Evolutionary conservation across 2,113 vertebrate genomes (phyloP).

Genomic region (Gasterosteus nipponicus): DNA sequence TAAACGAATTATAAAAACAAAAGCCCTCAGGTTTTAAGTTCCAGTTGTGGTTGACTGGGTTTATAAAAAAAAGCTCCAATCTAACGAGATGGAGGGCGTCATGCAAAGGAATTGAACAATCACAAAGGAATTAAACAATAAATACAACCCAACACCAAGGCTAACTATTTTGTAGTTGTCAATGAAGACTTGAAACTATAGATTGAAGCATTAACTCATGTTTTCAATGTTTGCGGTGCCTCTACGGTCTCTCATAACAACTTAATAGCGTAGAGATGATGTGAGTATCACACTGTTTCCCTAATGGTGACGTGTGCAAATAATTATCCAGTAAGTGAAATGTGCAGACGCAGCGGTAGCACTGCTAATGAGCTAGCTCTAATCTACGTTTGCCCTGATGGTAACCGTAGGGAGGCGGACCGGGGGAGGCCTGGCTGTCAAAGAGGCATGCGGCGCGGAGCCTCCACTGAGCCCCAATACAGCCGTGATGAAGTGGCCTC

Average conservation of each 20-base stretch:
- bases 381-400: constrained; percentile 49
- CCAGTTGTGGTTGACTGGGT: constrained; percentile 55
- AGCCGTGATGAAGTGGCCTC: constrained; percentile 65
- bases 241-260: not conserved
- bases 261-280: constrained; percentile 10
- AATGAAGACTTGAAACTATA: not conserved
- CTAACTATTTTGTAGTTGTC: no score
- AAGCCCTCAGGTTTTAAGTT: constrained; percentile 29
- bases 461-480: constrained; percentile 42
- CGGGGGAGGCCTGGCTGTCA: constrained; percentile 60
- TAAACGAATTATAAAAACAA: constrained; percentile 10
- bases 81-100: constrained; percentile 41
- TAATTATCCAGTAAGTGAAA: constrained; percentile 44
- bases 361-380: constrained; percentile 58
- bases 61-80: constrained; percentile 53
- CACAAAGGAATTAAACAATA: not conserved
- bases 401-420: constrained; percentile 54
- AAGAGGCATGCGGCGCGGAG: constrained; percentile 50
- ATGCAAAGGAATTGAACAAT: constrained; percentile 38
- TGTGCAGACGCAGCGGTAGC: constrained; percentile 27
- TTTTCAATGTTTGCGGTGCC: not conserved
- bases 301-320: constrained; percentile 27
- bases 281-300: constrained; percentile 3
- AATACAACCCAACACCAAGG: not conserved
- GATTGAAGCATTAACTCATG: not conserved